Conservation (phyloP, 1,140 invertebrate genomes). For the Drosophila lini region DNA sequence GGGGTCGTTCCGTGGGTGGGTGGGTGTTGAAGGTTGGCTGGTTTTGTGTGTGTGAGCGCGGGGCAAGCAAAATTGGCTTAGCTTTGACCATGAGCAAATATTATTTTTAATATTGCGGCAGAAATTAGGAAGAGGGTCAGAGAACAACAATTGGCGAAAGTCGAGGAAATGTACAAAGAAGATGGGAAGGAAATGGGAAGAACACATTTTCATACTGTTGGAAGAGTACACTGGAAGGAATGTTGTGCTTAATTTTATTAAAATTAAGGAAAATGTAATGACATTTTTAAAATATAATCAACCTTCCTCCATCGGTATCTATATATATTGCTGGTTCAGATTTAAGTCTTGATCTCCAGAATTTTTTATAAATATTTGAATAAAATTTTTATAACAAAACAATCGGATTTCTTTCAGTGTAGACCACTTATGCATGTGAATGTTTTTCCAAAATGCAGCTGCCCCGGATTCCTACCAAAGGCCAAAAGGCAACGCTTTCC, state of each 20-base stretch:
- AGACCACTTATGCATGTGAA: slow-evolving; percentile 3
- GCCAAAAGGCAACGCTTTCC: slow-evolving; percentile 21
- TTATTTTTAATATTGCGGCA: slow-evolving; percentile 66
- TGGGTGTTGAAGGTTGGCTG: slow-evolving; percentile 9
- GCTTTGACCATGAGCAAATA: slow-evolving; percentile 68
- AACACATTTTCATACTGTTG: background rate
- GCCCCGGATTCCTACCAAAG: slow-evolving; percentile 21
- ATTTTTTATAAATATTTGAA: no score
- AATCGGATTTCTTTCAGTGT: slow-evolving; percentile 3
- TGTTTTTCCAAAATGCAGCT: slow-evolving; percentile 32
- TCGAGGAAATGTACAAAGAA: slow-evolving; percentile 26
- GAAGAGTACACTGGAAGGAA: background rate
- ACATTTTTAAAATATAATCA: no score
- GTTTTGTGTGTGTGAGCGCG: background rate
- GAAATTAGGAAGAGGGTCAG: slow-evolving; percentile 39
- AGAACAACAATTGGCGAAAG: slow-evolving; percentile 24
- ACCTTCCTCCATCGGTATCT: no score
- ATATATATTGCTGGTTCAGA: no score
- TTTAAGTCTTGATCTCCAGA: no score
- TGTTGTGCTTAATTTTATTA: no score
- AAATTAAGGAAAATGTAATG: background rate
- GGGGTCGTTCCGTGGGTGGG: background rate
- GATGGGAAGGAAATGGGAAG: slow-evolving; percentile 20
- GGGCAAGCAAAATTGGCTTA: slow-evolving; percentile 72
- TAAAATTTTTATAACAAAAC: background rate